Percentiles rank a stretch among this genome's conserved stretches.
Evolutionary conservation across 2,888 invertebrate genomes (phyloP).

Genomic region (Sphaerophoria taeniata): DNA sequence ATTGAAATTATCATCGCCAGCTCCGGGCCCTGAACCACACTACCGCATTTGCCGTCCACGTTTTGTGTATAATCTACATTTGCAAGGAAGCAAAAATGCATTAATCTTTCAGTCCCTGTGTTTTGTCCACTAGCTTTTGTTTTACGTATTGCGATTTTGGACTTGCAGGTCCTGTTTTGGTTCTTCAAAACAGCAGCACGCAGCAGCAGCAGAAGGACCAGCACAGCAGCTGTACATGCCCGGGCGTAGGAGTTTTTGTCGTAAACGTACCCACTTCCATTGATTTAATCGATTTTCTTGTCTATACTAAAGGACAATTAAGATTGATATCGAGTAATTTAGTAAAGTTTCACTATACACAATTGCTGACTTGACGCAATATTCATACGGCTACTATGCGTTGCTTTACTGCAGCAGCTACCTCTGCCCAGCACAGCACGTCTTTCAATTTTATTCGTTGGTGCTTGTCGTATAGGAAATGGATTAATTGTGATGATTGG

Average conservation of each 20-base stretch:
- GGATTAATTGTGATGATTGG: constrained; percentile 51
- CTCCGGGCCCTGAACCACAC: neutral
- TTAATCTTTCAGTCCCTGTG: constrained; percentile 65
- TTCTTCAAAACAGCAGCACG: neutral
- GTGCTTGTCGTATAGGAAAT: constrained; percentile 38
- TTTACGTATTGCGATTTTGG: constrained; percentile 37
- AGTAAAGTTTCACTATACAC: constrained; percentile 62
- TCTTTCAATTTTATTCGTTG: constrained; percentile 16
- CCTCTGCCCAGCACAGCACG: constrained; percentile 28
- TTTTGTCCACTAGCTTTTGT: constrained; percentile 52
- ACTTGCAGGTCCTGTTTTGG: constrained; percentile 29
- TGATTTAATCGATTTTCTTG: constrained; percentile 72
- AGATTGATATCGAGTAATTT: constrained; percentile 72
- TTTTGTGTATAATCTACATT: constrained; percentile 70
- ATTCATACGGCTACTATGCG: constrained; percentile 55
- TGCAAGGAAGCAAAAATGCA: constrained; percentile 74
- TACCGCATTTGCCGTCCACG: constrained; percentile 40
- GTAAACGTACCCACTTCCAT: constrained; percentile 38
- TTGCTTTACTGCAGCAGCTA: constrained; percentile 12
- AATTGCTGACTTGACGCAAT: constrained; percentile 70
- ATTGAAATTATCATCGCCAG: constrained; percentile 72
- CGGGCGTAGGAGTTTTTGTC: constrained; percentile 47
- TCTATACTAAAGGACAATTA: constrained; percentile 67
- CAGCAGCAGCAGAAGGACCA: neutral
- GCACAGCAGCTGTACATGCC: neutral